Conservation (phyloP, 2,797 vertebrate species). For the Alfaro cultratus region DNA sequence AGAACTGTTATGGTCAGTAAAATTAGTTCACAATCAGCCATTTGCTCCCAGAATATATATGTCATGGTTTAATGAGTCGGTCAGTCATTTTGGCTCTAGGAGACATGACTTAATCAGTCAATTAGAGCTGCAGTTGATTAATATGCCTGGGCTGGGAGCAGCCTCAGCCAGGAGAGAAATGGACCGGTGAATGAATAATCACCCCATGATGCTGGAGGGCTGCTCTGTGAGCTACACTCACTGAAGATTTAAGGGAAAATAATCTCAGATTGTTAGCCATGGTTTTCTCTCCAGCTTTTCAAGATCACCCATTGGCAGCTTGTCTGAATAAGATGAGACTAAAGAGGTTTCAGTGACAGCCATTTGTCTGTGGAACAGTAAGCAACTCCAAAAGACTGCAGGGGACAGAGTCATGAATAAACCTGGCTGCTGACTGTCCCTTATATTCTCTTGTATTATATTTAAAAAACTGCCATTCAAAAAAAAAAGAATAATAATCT, state of each 20-base stretch:
- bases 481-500: not conserved
- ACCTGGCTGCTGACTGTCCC: constrained; percentile 23
- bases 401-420: constrained; percentile 34
- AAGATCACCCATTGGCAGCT: constrained; percentile 35
- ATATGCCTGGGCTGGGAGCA: constrained; percentile 68
- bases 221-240: constrained; percentile 56
- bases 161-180: constrained; percentile 65
- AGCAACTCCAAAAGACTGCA: constrained; percentile 18
- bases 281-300: constrained; percentile 23
- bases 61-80: constrained; percentile 63
- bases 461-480: constrained; percentile 11
- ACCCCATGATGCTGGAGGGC: constrained; percentile 41
- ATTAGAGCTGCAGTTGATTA: constrained; percentile 66
- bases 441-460: constrained; percentile 1
- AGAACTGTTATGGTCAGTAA: constrained; percentile 7
- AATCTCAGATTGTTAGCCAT: constrained; percentile 53
- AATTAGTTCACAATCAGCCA: constrained; percentile 54
- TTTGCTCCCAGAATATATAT: constrained; percentile 55
- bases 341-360: constrained; percentile 33
- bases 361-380: constrained; percentile 54
- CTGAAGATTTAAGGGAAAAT: constrained; percentile 60
- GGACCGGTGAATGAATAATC: constrained; percentile 66
- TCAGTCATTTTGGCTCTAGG: constrained; percentile 69
- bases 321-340: constrained; percentile 37
- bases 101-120: constrained; percentile 70